Evolutionary conservation across 2,888 invertebrate species (phyloP).

Genomic region (Drosophila mercatorum): DNA sequence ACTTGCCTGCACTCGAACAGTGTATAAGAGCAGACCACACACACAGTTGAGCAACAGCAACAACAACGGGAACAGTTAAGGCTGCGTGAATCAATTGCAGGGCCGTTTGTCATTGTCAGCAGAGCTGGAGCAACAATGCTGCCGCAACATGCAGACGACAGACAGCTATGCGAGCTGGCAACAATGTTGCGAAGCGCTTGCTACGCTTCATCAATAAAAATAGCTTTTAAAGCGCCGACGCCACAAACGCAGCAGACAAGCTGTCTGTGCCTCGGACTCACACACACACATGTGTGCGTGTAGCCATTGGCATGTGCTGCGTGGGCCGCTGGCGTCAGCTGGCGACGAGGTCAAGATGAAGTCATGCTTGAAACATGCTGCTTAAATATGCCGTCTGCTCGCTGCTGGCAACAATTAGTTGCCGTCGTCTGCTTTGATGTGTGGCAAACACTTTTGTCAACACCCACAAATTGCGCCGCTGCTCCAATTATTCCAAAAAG

Average conservation of each 20-base stretch:
- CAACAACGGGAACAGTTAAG: conserved; percentile 20
- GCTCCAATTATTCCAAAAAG: conserved; percentile 67
- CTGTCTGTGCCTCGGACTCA: conserved; percentile 54
- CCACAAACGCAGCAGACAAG: conserved; percentile 62
- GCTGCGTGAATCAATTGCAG: conserved; percentile 64
- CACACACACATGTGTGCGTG: conserved; percentile 13
- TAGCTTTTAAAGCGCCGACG: conserved; percentile 72
- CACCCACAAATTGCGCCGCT: conserved; percentile 63
- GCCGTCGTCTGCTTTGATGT: conserved; percentile 8
- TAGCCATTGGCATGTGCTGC: conserved; percentile 44
- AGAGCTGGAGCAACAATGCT: conserved; percentile 47
- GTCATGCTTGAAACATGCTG: conserved; percentile 73
- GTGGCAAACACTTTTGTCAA: conserved; percentile 69
- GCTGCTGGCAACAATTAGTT: conserved; percentile 52
- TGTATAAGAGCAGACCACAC: conserved; percentile 46
- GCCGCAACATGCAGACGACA: conserved; percentile 36
- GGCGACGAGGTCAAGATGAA: conserved; percentile 75
- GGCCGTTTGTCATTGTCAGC: conserved; percentile 66
- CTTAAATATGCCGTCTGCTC: conserved; percentile 32
- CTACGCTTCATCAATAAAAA: conserved; percentile 77
- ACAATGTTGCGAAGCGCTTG: conserved; percentile 36
- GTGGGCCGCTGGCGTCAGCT: conserved; percentile 41
- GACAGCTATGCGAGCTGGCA: conserved; percentile 8
- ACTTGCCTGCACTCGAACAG: background rate
- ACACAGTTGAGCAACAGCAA: conserved; percentile 30